Percentiles rank a stretch among this genome's conserved stretches.
phyloP scores from a whole-genome alignment of 2,888 invertebrate species.

The Cephus pygmeus region DNA sequence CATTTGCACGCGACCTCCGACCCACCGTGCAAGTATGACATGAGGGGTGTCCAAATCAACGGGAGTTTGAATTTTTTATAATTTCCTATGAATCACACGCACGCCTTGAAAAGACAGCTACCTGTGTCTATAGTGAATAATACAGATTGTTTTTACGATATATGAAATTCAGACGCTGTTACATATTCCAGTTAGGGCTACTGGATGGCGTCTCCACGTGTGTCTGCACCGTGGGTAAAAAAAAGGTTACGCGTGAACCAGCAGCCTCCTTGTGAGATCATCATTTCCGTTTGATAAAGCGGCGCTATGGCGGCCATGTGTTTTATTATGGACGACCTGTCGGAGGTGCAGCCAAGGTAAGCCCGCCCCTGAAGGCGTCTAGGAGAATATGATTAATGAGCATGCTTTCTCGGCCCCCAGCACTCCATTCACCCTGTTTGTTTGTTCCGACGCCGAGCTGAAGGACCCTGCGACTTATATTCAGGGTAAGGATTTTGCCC shows the following conservation, averaged over 20 bases:
- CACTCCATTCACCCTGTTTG: conserved; percentile 36
- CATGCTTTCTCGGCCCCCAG: conserved; percentile 26
- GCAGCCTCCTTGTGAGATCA: conserved; percentile 6
- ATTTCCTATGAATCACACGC: too few relatives aligned
- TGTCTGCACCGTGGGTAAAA: neutral
- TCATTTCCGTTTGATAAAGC: conserved; percentile 20
- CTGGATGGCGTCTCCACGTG: neutral
- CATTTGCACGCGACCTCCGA: neutral
- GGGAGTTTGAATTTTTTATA: neutral
- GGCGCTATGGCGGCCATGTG: conserved; percentile 46
- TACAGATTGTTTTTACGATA: neutral
- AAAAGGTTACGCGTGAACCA: neutral
- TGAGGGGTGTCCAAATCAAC: neutral
- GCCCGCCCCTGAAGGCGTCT: conserved; percentile 28
- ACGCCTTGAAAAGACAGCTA: neutral
- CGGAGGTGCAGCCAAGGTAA: conserved; percentile 37
- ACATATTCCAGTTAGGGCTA: neutral
- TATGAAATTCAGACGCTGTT: neutral
- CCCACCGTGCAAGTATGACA: neutral
- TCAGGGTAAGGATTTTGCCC: neutral
- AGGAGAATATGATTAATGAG: conserved; percentile 36
- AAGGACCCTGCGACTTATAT: neutral
- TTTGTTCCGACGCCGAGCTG: conserved; percentile 25
- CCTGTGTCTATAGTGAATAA: neutral
- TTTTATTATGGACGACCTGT: conserved; percentile 62